Evolutionary conservation across 2,113 vertebrate genomes (phyloP).

Genomic region (Alligator mississippiensis): DNA sequence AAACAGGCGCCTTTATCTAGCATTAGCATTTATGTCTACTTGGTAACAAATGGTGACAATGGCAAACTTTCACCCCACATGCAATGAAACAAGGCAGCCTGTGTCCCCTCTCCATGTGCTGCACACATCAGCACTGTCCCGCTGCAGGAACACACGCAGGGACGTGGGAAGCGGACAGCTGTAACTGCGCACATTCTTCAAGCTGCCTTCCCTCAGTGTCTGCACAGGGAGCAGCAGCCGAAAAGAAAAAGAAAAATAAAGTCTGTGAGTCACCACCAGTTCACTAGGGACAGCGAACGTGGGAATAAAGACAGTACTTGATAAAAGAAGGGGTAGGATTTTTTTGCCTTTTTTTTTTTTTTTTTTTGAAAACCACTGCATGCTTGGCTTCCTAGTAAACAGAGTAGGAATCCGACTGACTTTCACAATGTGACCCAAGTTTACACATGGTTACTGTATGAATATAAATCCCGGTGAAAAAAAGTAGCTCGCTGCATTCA

Average conservation of each 20-base stretch:
- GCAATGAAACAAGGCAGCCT: neutral
- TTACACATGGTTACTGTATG: neutral
- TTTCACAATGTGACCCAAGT: neutral
- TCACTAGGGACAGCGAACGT: slow-evolving; percentile 1
- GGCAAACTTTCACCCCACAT: slow-evolving; percentile 43
- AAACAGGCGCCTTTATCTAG: neutral
- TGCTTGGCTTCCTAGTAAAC: neutral
- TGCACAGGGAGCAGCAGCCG: neutral
- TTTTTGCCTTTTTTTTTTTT: neutral
- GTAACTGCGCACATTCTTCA: neutral
- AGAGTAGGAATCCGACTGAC: neutral
- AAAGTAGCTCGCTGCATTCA: neutral
- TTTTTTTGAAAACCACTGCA: neutral
- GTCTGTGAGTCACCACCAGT: slow-evolving; percentile 31
- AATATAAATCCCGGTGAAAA: neutral
- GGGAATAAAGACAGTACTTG: slow-evolving; percentile 37
- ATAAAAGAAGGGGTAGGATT: neutral
- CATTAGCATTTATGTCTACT: neutral
- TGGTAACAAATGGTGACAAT: neutral
- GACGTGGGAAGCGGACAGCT: neutral
- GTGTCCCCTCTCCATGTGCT: neutral
- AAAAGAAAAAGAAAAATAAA: neutral
- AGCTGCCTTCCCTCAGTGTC: neutral
- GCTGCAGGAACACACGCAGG: neutral
- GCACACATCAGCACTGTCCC: neutral